Evolutionary conservation across 64 coral and sea anemone genomes (phyloP), one percentile per base, ranked within the genome.

Genomic region (Acropora yongei): DNA sequence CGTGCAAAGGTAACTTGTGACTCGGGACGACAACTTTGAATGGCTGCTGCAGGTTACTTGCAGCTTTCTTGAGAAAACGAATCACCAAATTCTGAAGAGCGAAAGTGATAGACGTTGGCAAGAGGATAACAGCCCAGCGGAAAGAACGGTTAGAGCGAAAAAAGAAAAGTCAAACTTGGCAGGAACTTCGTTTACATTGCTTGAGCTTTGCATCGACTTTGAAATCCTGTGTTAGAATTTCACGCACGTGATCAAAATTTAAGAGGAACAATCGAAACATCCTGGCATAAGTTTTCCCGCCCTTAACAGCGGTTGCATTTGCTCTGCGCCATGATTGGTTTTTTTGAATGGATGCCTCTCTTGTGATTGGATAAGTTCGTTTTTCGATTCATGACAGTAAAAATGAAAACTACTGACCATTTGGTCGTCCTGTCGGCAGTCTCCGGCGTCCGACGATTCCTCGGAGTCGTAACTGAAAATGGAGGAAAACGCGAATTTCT

Each of bases 11-110:
- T 49, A 99, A 72, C 84, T 96, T 99, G 47, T 89, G 88, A 57
- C 91, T 99, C 14, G 97, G 97, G 55, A 99, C 90, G 46, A 96
- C 88, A 50, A 99, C 97, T 71, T 92, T 96, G 75, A 99, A 99
- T 49, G 94, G 88, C 75, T 99, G 97, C 77, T 93, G 97, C 39
- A 99, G 67, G 78, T 99, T 99, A 41, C 84, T 86, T 18, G 97
- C 97, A 8, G 97, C 97, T 86, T 91, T 96, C 86, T 96, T 99
- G 16, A 99, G 80, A 48, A 99, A 99, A 51, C 97, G 94, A 79
- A 99, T 99, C 69, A 99, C 94, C 60, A 99, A 88, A 77, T 79
- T 91, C 97, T 99, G 85, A 47, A 89, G 49, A 7, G 74, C 45
- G 2, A 80, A 72, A 67, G 20, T 3, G 4, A 20, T 10, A 84